A percentile compares a stretch with the other conserved stretches of the same genome.
Conservation (phyloP, 2,797 vertebrate species). For the Iguana delicatissima region DNA sequence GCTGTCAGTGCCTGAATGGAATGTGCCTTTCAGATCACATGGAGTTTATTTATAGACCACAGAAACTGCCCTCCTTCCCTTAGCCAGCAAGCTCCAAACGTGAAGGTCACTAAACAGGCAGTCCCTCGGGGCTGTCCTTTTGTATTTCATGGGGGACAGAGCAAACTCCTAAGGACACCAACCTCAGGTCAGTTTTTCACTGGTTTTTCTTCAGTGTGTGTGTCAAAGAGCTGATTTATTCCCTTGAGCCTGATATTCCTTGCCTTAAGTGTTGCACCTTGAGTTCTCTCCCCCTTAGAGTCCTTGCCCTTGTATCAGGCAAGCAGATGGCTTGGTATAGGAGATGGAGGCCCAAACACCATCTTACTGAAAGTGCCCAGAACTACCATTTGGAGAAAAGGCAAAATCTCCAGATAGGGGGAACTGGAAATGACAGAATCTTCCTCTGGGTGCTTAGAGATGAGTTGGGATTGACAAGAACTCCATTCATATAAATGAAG, state of each 20-base stretch:
- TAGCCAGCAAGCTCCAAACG: not conserved
- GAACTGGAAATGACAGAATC: not conserved
- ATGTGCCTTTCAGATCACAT: conserved; percentile 45
- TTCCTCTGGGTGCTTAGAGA: not conserved
- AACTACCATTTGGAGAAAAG: not conserved
- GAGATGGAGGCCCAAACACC: not conserved
- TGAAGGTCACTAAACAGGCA: conserved; percentile 47
- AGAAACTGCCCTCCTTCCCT: not conserved
- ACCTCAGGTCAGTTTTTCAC: conserved; percentile 40
- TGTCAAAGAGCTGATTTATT: not conserved
- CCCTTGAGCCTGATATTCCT: not conserved
- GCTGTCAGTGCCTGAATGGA: conserved; percentile 24
- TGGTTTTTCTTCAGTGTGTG: not conserved
- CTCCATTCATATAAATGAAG: not conserved
- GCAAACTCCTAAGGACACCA: conserved; percentile 29
- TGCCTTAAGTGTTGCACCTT: not conserved
- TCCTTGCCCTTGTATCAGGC: not conserved
- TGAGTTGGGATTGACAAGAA: not conserved
- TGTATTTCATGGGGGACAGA: conserved; percentile 30
- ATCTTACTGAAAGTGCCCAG: not conserved
- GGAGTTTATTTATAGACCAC: conserved; percentile 47
- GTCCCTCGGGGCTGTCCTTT: conserved; percentile 34
- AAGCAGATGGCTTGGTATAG: not conserved
- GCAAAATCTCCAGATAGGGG: not conserved
- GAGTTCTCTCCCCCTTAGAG: not conserved